Evolutionary conservation across 2,797 vertebrate genomes (phyloP), one percentile per base, ranked within the genome.

Genomic region (Micrastur ruficollis): DNA sequence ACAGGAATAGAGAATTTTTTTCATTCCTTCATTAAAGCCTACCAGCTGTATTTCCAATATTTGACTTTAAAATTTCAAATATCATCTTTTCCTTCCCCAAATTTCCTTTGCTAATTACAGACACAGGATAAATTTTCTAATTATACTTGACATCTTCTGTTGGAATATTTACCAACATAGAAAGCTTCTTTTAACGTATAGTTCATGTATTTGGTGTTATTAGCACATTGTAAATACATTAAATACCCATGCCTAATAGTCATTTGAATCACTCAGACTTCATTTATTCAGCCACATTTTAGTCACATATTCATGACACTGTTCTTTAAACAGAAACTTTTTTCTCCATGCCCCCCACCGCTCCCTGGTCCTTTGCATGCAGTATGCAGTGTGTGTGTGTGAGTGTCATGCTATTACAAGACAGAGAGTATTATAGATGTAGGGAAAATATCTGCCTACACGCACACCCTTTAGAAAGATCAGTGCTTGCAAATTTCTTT

Each of bases 51-150:
- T 68, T 90, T 88, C 58, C 47, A 81, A 27, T 70, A 89, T 79
- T 79, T 73, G 42, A 66, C 62, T 92, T 95, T 82, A 38, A 93
- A 49, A 82, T 89, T 95, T 87, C 31, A 81, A 76, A 95, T 71
- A 20, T 5, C 8, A 42, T 53, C 1, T 31, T 78, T 66, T 72
- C 34, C 21, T 67, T 79, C 16, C 23, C 9, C 9, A 85, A 55
- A 75, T 71, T 81, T 90, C 15, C 27, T 67, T 88, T 81, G 26
- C 13, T 73, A 81, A 81, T 74, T 87, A 62, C 16, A 83, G 22
- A n/a, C 1, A 0, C 3, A 29, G 17, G 44, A 59, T 58, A 78
- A 21, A 44, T 52, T 63, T 80, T 70, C 15, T 58, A 73, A 61
- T 86, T 75, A 63, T 61, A 66, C 16, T 40, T 86, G 68, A 46